Percentiles rank a stretch among this genome's conserved stretches.
phyloP scores from a whole-genome alignment of 1,140 invertebrate species.

The Sitobion miscanthi region DNA sequence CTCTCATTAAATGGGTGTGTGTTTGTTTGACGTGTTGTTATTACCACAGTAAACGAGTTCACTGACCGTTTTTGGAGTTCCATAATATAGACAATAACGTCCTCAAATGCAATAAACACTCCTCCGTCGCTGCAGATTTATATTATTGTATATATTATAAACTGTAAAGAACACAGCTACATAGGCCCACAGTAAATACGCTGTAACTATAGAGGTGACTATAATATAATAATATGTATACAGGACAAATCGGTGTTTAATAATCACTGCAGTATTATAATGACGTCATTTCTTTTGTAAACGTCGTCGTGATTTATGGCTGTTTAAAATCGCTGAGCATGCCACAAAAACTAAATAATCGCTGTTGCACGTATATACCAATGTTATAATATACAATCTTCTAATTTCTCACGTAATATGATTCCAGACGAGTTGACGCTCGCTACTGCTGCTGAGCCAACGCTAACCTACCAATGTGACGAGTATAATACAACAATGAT shows the following conservation, averaged over 20 bases:
- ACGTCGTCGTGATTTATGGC: conserved; percentile 31
- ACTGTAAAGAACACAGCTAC: too few relatives aligned
- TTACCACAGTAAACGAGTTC: neutral
- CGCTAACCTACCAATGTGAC: too few relatives aligned
- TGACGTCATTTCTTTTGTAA: neutral
- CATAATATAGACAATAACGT: neutral
- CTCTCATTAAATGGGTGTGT: neutral
- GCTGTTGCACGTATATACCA: too few relatives aligned
- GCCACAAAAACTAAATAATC: neutral
- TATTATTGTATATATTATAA: neutral
- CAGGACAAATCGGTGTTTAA: conserved; percentile 26
- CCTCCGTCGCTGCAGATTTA: neutral
- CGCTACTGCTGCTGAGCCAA: neutral
- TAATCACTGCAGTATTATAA: neutral
- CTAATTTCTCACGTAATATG: neutral
- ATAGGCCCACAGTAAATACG: too few relatives aligned
- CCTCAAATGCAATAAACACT: neutral
- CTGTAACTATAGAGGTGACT: neutral
- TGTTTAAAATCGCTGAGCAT: neutral
- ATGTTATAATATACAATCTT: neutral
- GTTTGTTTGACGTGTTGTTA: neutral
- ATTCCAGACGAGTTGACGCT: neutral
- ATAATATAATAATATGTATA: too few relatives aligned
- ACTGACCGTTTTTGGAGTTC: conserved; percentile 33
- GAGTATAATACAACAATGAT: neutral